Base-by-base conservation (phyloP, 2,113 vertebrate genomes). In the Misgurnus mizolepis region DNA sequence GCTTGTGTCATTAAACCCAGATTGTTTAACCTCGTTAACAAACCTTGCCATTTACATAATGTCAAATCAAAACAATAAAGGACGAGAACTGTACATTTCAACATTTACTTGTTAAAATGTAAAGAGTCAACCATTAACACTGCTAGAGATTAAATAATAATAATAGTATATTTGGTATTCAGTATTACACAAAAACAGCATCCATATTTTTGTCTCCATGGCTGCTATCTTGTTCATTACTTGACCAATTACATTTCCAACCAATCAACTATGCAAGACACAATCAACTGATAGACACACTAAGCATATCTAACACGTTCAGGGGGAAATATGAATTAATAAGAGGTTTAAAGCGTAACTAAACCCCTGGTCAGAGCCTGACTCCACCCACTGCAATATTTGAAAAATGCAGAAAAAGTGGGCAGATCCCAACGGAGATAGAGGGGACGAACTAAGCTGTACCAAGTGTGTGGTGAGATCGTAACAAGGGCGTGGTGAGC, bases 271-370 rank as follows among this genome's bases (percentile, higher is more conserved):
- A 71, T 10, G 6, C 70, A 73, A 60, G 34, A 71, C 27, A 55
- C 2, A 72, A 72, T 58, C 34, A 58, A 43, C 4, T 85, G 76
- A 68, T 80, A 61, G 76, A 74, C 69, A 84, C 73, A 82, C 85
- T 69, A 73, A 76, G 50, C 39, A 79, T 47, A 71, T 83, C 76
- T 65, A 76, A 80, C 39, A 79, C 62, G 75, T 49, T 58, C 55
- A 70, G 53, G 67, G 47, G 40, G 7, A 58, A 77, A 78, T 64
- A 50, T 45, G 50, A 34, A 15, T 41, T n/a, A 7, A 71, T 53
- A 56, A 41, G 47, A 68, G 45, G 61, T 67, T 69, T 76, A 68
- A n/a, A n/a, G n/a, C n/a, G n/a, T n/a, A n/a, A n/a, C n/a, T n/a
- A n/a, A n/a, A n/a, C n/a, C n/a, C n/a, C n/a, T n/a, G n/a, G n/a